Percentiles rank a stretch among this genome's conserved stretches.
phyloP scores from a whole-genome alignment of 2,888 invertebrate species.

The Caenorhabditis auriculariae region DNA sequence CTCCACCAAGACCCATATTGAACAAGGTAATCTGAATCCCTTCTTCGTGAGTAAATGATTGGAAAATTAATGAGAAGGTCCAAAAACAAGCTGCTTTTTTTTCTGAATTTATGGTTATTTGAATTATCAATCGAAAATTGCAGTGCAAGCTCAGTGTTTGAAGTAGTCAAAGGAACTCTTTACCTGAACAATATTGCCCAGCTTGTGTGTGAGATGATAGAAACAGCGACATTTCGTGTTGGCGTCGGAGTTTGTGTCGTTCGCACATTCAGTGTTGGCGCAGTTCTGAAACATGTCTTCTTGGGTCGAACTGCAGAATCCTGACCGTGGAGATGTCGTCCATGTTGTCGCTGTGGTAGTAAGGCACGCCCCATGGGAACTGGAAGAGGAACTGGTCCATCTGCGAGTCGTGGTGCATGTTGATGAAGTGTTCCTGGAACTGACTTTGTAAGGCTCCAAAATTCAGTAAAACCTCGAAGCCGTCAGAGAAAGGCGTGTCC shows the following conservation, averaged over 20 bases:
- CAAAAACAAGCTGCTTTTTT: too few relatives aligned
- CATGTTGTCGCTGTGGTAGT: conserved; percentile 48
- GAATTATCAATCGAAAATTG: too few relatives aligned
- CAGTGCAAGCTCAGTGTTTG: too few relatives aligned
- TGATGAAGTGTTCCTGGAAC: conserved; percentile 53
- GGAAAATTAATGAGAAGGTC: neutral
- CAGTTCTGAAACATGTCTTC: conserved; percentile 26
- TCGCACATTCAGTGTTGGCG: conserved; percentile 14
- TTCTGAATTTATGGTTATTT: too few relatives aligned
- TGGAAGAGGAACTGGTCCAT: conserved; percentile 51
- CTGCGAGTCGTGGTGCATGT: conserved; percentile 59
- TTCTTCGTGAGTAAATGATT: neutral
- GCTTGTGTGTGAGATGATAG: conserved; percentile 48
- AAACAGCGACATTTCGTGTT: conserved; percentile 54
- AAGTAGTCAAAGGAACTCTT: neutral
- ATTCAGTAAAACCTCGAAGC: conserved; percentile 18
- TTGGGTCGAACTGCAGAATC: neutral
- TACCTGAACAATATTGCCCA: conserved; percentile 54
- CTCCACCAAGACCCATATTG: conserved; percentile 58
- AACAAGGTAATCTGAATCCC: conserved; percentile 55
- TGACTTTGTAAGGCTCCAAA: neutral
- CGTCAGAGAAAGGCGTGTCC: conserved; percentile 20
- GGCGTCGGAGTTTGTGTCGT: conserved; percentile 18
- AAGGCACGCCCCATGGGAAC: conserved; percentile 53
- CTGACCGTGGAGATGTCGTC: conserved; percentile 32